Base-by-base conservation (phyloP, 2,888 invertebrate genomes). In the Diaprepes abbreviatus region DNA sequence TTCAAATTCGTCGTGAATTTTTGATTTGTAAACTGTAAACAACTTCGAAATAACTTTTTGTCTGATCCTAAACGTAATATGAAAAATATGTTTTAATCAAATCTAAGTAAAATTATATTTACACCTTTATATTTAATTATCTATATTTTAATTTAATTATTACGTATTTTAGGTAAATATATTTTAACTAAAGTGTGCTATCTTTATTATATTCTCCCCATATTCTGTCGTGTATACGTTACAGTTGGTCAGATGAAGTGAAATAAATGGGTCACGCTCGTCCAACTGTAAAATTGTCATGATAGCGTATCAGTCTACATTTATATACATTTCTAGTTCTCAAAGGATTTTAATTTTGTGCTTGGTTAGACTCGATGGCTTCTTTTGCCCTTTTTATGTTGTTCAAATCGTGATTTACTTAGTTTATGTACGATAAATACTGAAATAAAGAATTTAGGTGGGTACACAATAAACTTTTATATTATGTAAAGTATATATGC, bases 251-350 rank as follows among this genome's bases (percentile, higher is more conserved):
- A 40, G 43, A 55, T 40, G 43, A 50, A 38, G 36, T 21, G 64
- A 55, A 59, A 19, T 33, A 64, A 64, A 55, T 55, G 33, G 64
- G 64, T 64, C 55, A 64, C 19, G 55, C 31, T 16, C 43, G 33
- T 6, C 64, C 55, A 43, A 40, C 43, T 19, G 64, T 50, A 43
- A 64, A 64, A 64, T 64, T 19, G 33, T 43, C 43, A 9, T 19
- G 64, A 55, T 64, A 64, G 19, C 64, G n/a, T 64, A 64, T 64
- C 54, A 55, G 64, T 64, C 43, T 64, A 64, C 64, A 64, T 55
- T 55, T 64, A 64, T 31, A 21, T 64, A 64, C 64, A 55, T 55
- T 54, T 55, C 43, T 33, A 54, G 64, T 52, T 54, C 31, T 55
- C 48, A 50, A 50, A 50, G 48, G 48, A 24, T 28, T 50, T 50